Evolutionary conservation across 2,113 vertebrate species (phyloP).

Genomic region (Canis aureus): DNA sequence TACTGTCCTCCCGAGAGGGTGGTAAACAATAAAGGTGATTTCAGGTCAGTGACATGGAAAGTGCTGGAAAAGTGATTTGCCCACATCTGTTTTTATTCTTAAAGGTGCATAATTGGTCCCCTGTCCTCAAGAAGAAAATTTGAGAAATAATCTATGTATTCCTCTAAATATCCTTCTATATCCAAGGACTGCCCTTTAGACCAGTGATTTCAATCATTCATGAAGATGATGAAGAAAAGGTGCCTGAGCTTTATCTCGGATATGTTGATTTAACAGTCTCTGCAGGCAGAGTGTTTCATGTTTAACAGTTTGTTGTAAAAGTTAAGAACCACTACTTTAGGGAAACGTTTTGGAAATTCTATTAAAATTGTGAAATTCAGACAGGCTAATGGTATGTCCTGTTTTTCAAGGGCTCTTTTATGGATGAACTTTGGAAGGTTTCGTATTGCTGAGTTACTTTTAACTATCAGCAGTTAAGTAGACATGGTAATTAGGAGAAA

Average conservation of each 20-base stretch:
- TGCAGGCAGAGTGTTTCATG: background rate
- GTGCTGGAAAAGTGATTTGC: background rate
- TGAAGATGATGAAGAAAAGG: background rate
- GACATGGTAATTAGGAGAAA: background rate
- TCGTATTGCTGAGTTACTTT: background rate
- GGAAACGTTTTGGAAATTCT: background rate
- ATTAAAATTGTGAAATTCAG: background rate
- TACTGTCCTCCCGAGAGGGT: slow-evolving; percentile 95
- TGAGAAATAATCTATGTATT: background rate
- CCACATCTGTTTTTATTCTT: background rate
- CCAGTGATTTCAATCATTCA: background rate
- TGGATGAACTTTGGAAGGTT: background rate
- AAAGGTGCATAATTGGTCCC: background rate
- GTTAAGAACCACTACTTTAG: background rate
- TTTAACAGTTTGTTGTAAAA: slow-evolving; percentile 18
- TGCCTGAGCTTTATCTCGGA: background rate
- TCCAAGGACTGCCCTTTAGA: background rate
- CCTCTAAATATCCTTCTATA: background rate
- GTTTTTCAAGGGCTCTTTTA: background rate
- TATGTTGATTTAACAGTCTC: background rate
- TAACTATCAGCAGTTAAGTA: background rate
- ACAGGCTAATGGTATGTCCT: background rate
- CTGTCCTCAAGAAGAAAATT: background rate
- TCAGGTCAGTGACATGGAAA: slow-evolving; percentile 90
- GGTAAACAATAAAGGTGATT: slow-evolving; percentile 98